Base-by-base conservation (phyloP, 2,113 vertebrate genomes). In the Anseranas semipalmata region DNA sequence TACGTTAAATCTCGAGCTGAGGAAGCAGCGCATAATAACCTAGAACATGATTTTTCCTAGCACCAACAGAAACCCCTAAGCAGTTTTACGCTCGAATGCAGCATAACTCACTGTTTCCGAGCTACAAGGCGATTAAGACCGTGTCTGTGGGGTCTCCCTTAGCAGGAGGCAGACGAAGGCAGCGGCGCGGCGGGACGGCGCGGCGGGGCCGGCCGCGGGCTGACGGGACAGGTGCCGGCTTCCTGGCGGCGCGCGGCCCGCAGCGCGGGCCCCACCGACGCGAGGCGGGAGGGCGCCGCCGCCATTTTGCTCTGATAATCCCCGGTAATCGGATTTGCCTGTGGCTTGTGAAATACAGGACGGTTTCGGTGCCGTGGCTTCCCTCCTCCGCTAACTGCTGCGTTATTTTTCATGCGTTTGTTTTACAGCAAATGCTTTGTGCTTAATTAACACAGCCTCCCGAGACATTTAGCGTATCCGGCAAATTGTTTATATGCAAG, bases 281-380 rank as follows among this genome's bases (percentile, higher is more conserved):
- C 22, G 37, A 71, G 53, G 56, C 90, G 10, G 70, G 59, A 56
- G 46, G n/a, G 73, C 66, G 76, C 85, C 15, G 93, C 25, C 35
- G 93, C 93, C 93, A 81, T 96, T 81, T 91, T 95, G 90, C 75
- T 35, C 24, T 18, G 74, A 15, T 76, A 52, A 78, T 87, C 43
- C 75, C 83, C 3, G 63, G 65, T 22, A 24, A 39, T 25, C 25
- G 10, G 75, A 27, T n/a, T 43, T 39, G 70, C 58, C 45, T 22
- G 75, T 6, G 66, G 41, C 17, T 43, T 3, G 35, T 11, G 56
- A n/a, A 25, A 6, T 1, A 4, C 37, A 1, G 72, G 56, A 46
- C 5, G 45, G 0, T 6, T 6, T 43, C 85, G 12, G 78, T 30
- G 33, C 41, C 41, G 32, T 0, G 60, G 16, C 35, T 27, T 15